Conservation (phyloP, 2,888 invertebrate genomes). For the Ligdia adustata region DNA sequence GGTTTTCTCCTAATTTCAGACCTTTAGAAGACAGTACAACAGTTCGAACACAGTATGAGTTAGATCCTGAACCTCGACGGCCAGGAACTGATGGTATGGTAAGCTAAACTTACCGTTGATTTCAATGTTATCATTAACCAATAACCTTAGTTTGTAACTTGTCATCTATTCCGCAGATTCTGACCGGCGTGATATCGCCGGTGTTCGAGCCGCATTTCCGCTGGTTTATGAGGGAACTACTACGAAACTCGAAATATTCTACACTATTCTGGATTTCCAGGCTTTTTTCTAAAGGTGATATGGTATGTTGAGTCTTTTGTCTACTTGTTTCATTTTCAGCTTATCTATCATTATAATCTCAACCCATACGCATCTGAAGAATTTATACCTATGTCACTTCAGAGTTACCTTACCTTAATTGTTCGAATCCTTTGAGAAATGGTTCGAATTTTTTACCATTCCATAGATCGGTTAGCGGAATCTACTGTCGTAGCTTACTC, state of each 20-base stretch:
- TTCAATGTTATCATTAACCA: background rate
- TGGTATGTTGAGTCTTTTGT: slow-evolving; percentile 53
- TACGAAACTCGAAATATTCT: slow-evolving; percentile 78
- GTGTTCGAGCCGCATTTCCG: slow-evolving; percentile 82
- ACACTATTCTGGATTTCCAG: slow-evolving; percentile 80
- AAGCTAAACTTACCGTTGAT: slow-evolving; percentile 28
- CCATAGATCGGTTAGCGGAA: too few species aligned
- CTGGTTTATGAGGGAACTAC: slow-evolving; percentile 85
- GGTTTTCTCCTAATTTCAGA: slow-evolving; percentile 42
- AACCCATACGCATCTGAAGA: too few species aligned
- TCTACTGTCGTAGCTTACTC: too few species aligned
- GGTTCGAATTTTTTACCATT: too few species aligned
- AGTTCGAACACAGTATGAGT: slow-evolving; percentile 62
- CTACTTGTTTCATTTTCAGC: background rate
- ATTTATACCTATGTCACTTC: too few species aligned
- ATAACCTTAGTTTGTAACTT: too few species aligned
- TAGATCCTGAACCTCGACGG: slow-evolving; percentile 61
- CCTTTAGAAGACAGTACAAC: slow-evolving; percentile 60
- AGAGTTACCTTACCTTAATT: too few species aligned
- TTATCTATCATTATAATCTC: too few species aligned
- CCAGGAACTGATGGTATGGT: slow-evolving; percentile 66
- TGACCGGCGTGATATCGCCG: slow-evolving; percentile 81
- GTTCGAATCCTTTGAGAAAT: too few species aligned
- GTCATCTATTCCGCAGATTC: too few species aligned
- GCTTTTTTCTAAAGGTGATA: slow-evolving; percentile 73